phyloP scores from a whole-genome alignment of 2,797 vertebrate species.

The Alectoris magna region DNA sequence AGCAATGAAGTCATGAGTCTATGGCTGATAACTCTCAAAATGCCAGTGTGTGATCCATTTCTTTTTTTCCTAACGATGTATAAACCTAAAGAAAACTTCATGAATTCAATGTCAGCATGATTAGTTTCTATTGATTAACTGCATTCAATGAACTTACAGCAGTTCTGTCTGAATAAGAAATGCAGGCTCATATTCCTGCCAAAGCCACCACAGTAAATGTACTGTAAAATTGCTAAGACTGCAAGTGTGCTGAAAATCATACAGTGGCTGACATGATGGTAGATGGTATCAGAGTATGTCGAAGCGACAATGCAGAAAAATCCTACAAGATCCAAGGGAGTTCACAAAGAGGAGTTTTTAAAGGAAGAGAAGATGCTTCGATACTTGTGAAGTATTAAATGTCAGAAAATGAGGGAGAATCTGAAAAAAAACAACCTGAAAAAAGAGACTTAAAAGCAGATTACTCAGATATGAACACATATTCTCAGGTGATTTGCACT shows the following conservation, averaged over 20 bases:
- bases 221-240: not conserved
- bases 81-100: not conserved
- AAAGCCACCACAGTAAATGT: slow-evolving; percentile 3
- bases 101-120: not conserved
- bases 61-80: not conserved
- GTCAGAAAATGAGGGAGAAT: not conserved
- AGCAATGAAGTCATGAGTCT: not conserved
- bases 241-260: not conserved
- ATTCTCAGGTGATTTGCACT: not conserved
- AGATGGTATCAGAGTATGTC: not conserved
- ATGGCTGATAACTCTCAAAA: not conserved
- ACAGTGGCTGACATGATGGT: not conserved
- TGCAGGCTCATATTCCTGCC: not conserved
- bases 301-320: not conserved
- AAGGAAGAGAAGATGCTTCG: not conserved
- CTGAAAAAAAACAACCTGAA: not conserved
- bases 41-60: not conserved
- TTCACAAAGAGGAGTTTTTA: not conserved
- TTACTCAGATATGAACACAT: not conserved
- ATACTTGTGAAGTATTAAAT: not conserved
- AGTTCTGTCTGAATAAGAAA: slow-evolving; percentile 13
- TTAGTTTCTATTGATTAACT: not conserved
- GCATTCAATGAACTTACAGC: not conserved
- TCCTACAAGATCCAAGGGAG: not conserved
- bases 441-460: not conserved